Conservation (phyloP, 2,888 invertebrate genomes). For the Aphidoletes aphidimyza region DNA sequence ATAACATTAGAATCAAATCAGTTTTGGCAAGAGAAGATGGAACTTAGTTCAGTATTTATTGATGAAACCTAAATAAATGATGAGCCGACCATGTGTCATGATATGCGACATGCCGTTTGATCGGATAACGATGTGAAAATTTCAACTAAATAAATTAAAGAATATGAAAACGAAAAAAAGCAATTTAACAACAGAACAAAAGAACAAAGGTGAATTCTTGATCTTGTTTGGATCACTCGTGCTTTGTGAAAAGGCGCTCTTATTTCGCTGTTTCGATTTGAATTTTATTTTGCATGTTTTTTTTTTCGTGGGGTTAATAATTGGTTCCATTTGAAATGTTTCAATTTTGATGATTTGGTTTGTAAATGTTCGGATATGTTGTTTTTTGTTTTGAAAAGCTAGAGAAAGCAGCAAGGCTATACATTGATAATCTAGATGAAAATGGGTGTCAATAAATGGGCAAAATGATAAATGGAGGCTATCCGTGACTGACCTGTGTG, state of each 20-base stretch:
- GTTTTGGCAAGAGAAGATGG: too few species aligned
- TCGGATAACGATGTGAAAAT: neutral
- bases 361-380: too few species aligned
- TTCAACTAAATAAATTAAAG: neutral
- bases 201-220: neutral
- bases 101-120: too few species aligned
- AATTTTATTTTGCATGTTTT: neutral
- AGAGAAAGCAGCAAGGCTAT: too few species aligned
- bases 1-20: slow-evolving; percentile 45
- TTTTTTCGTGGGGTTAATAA: too few species aligned
- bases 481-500: slow-evolving; percentile 70
- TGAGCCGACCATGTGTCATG: too few species aligned
- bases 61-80: too few species aligned
- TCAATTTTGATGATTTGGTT: too few species aligned
- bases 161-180: neutral
- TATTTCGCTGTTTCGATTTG: neutral
- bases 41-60: too few species aligned
- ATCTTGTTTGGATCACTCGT: neutral
- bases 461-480: neutral
- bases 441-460: neutral
- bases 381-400: too few species aligned
- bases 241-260: neutral
- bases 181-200: neutral
- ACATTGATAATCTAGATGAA: neutral
- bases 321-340: too few species aligned